phyloP scores from a whole-genome alignment of 2,888 invertebrate species.

The Rapana venosa region DNA sequence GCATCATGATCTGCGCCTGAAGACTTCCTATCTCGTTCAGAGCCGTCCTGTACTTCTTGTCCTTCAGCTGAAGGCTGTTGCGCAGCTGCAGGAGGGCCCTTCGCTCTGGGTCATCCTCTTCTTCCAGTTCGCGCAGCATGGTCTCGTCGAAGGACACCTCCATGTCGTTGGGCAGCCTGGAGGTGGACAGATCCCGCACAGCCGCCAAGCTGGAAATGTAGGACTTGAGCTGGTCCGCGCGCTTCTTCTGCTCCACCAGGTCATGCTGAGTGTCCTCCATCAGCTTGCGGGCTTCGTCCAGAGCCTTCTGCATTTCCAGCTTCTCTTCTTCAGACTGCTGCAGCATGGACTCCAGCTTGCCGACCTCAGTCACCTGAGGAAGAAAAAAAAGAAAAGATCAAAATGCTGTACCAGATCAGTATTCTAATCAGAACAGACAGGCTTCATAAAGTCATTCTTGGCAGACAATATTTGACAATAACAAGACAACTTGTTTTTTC shows the following conservation, averaged over 20 bases:
- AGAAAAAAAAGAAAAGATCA: background rate
- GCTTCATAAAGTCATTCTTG: no score
- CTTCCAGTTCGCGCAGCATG: constrained; percentile 60
- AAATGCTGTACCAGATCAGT: background rate
- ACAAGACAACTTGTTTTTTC: no score
- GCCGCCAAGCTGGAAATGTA: constrained; percentile 65
- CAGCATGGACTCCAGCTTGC: constrained; percentile 81
- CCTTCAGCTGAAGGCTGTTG: constrained; percentile 83
- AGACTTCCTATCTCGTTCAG: constrained; percentile 87
- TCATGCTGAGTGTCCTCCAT: constrained; percentile 74
- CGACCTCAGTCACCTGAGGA: constrained; percentile 52
- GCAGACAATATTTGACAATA: no score
- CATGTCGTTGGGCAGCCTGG: constrained; percentile 49
- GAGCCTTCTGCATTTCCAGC: constrained; percentile 67
- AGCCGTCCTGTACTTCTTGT: constrained; percentile 88
- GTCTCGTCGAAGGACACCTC: constrained; percentile 53
- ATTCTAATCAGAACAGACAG: no score
- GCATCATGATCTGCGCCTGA: constrained; percentile 83
- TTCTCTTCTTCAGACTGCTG: constrained; percentile 81
- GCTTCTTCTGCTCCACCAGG: constrained; percentile 70
- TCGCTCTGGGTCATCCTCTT: constrained; percentile 85
- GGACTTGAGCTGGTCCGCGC: constrained; percentile 70
- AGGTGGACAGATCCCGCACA: constrained; percentile 41
- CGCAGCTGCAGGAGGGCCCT: constrained; percentile 83
- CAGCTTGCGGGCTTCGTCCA: constrained; percentile 72